Base-by-base conservation (phyloP, 1,140 invertebrate species). In the Cepaea nemoralis region DNA sequence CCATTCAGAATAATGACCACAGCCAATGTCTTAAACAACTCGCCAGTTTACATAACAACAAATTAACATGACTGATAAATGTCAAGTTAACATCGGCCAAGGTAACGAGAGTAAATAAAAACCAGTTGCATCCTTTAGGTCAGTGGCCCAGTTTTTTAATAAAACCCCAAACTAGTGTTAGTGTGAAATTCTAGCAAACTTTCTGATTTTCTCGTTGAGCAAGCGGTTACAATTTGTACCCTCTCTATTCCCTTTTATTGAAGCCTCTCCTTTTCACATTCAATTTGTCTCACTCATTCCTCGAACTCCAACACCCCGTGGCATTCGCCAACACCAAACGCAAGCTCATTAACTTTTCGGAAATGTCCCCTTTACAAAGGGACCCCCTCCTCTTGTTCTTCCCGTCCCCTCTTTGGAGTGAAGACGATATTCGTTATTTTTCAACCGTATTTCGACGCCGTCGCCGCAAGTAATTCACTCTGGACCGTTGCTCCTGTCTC, bases 311-410 rank as follows among this genome's bases (percentile, higher is more conserved):
- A 24, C 69, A 24, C 69, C 69, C 69, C 24, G 59, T 63, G 59
- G 59, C 59, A 63, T 27, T 63, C 59, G 59, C 59, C n/a, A 63
- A 16, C 59, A 63, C n/a, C 27, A 27, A 63, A 31, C 69, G 16
- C n/a, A 8, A 39, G 37, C 37, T 71, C 40, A 40, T 71, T 71
- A 71, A 71, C 69, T 71, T 33, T 39, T 71, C 39, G 37, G 37
- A 39, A 45, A 39, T 71, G 69, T 39, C 69, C 40, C 69, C 69
- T n/a, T 33, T 45, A 39, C 24, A 45, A 71, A 71, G 40, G 19
- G 31, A 37, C 6, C 6, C n/a, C 31, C 69, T 24, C 37, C 37
- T 37, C 8, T n/a, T 35, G 10, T 31, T 67, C 69, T 71, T 1
- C 24, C 69, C 40, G 6, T 71, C 59, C 27, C 59, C 33, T 22